These are phyloP conservation scores for Garra rufa DNA, from an alignment of 2,113 vertebrate species.

Conservation along the genomic window DNA sequence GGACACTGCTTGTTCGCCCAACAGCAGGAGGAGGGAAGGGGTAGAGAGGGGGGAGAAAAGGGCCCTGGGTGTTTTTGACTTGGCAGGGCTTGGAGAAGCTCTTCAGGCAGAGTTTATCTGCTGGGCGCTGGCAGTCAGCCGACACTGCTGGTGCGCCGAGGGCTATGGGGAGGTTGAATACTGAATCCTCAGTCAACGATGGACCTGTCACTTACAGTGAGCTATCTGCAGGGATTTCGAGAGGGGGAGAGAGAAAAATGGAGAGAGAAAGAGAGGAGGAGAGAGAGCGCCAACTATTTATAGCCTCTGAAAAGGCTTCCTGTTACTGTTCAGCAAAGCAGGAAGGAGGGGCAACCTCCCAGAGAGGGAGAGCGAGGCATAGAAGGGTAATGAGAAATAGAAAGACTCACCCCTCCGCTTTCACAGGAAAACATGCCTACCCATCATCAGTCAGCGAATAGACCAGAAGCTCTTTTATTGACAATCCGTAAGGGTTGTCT, in stretches of 20 bases:
- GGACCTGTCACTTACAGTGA: conserved; percentile 27
- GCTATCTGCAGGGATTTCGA: conserved; percentile 35
- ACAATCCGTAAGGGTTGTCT: too few relatives aligned
- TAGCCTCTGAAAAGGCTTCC: conserved; percentile 41
- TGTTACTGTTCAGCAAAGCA: conserved; percentile 33
- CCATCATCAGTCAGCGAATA: conserved; percentile 3
- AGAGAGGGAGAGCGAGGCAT: neutral
- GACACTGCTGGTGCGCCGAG: neutral
- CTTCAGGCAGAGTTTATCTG: conserved; percentile 53
- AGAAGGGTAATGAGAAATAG: neutral
- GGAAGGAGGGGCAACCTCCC: conserved; percentile 17
- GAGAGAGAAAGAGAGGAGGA: neutral
- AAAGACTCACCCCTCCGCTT: neutral
- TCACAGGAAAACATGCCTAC: conserved; percentile 31
- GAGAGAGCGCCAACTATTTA: conserved; percentile 11
- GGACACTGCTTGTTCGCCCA: conserved; percentile 35
- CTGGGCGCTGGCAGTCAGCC: conserved; percentile 15
- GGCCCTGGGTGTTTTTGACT: conserved; percentile 23
- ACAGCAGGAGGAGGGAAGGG: conserved; percentile 22
- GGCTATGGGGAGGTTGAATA: conserved; percentile 16
- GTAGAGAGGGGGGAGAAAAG: neutral
- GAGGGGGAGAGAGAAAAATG: conserved; percentile 7
- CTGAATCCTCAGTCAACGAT: conserved; percentile 4
- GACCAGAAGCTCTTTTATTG: too few relatives aligned
- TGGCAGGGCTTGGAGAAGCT: conserved; percentile 26